Evolutionary conservation across 2,888 invertebrate genomes (phyloP), one percentile per base, ranked within the genome.

Genomic region (Campoletis raptor): DNA sequence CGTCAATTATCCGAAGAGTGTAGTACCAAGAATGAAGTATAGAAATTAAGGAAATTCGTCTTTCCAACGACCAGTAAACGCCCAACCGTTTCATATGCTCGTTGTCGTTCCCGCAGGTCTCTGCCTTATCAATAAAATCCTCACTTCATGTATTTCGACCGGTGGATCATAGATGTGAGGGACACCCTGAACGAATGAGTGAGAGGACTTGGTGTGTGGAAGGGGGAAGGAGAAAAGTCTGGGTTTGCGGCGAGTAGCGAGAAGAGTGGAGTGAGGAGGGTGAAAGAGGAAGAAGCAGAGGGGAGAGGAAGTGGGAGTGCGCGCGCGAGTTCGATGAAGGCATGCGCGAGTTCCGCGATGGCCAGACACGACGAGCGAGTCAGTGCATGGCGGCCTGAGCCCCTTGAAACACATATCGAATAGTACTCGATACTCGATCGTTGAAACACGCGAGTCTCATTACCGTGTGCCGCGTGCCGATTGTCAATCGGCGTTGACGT

Each of bases 341-440:
- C 91, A 92, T 92, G 92, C 91, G 92, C 92, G 90, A 89, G 89
- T 87, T 87, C 87, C 78, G 89, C 87, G 89, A 88, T 85, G 82
- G 88, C 85, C 87, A 89, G 91, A 85, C 89, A 89, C 90, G 84
- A 77, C 83, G 74, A 85, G 88, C 87, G 87, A 91, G 91, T 93
- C 92, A 91, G 92, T 93, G 92, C 92, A 92, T 92, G 93, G 92
- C 93, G 92, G 92, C 90, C 91, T 90, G 92, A 91, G 92, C 91
- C 89, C 89, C 90, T 90, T 90, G 80, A 87, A 90, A 90, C 91
- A 88, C 89, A 90, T 90, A 88, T 90, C 89, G 87, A 76, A 88
- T 82, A 87, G 83, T 87, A 84, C 69, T 74, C 86, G 84, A 84
- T 84, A 84, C 73, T 66, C 86, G 85, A 84, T 84, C 78, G 86